Conservation (phyloP, 53 echinoderm and acorn worm species). For the Apostichopus leukothele region DNA sequence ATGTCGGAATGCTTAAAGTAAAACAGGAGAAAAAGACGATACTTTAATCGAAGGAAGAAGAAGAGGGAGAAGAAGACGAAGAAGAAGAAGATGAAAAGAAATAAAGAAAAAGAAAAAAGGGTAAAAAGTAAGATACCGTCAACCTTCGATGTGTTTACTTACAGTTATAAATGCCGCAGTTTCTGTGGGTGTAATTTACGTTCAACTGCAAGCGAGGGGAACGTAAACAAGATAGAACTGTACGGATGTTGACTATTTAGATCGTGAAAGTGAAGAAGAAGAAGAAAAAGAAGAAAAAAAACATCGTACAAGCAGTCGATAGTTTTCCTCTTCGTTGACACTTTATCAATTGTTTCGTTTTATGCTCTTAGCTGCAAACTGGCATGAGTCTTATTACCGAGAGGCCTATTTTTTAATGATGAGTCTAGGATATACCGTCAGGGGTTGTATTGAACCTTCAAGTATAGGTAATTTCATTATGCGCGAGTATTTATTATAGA, state of each 20-base stretch:
- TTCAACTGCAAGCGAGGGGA: background rate
- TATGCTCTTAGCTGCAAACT: background rate
- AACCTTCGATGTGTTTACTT: background rate
- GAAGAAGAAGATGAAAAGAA: background rate
- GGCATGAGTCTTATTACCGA: too few relatives aligned
- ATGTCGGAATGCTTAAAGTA: background rate
- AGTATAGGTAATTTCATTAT: too few relatives aligned
- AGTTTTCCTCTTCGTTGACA: background rate
- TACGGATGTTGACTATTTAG: too few relatives aligned
- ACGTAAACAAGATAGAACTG: background rate
- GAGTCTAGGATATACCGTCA: too few relatives aligned
- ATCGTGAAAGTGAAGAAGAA: background rate
- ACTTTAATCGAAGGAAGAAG: too few relatives aligned
- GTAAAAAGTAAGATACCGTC: background rate
- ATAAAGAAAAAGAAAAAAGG: background rate
- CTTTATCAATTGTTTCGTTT: background rate
- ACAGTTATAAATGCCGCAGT: slow-evolving; percentile 15
- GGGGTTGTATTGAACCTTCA: too few relatives aligned
- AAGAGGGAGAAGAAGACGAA: background rate
- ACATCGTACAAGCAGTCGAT: background rate
- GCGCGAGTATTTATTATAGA: too few relatives aligned
- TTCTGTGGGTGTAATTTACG: slow-evolving; percentile 24
- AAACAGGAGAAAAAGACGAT: background rate
- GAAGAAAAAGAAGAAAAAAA: background rate
- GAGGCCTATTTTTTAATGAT: too few relatives aligned